Evolutionary conservation across 2,888 invertebrate species (phyloP), one percentile per base, ranked within the genome.

Genomic region (Chymomyza fuscimana): DNA sequence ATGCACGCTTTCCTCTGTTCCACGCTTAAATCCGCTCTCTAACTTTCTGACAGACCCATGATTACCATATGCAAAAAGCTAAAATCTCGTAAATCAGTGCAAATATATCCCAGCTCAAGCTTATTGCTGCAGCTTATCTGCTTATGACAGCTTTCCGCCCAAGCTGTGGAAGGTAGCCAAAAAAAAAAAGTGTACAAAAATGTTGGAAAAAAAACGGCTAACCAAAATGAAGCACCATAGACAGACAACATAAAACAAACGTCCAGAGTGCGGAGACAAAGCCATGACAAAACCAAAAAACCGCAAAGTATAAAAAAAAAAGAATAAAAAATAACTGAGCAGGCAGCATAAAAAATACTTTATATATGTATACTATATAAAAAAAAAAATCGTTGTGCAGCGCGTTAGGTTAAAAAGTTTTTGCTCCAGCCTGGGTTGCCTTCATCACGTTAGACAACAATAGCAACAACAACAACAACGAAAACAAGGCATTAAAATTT

Each of bases 71-170:
- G 86, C 89, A 88, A 87, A 46, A 86, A 80, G 72, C 73, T 86
- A 12, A 15, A 83, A 80, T 87, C 88, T 78, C 86, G 89, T 86
- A 86, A 86, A 86, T 86, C 86, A 86, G 89, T 77, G 89, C 83
- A 88, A 88, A 86, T 82, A 86, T 81, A 86, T 80, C 87, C 86
- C 72, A 74, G 86, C 81, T 83, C 81, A 72, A 74, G 91, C 90
- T 90, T 90, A 90, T 90, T 90, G 90, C 89, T 86, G 89, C 82
- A 82, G 90, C 90, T 90, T 90, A 90, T 90, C 90, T 90, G 91
- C 91, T 90, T 90, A 90, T 90, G 90, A 90, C 90, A 90, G 90
- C 90, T 90, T 90, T 90, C 87, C 89, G 90, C 87, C 83, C 81
- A 70, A 54, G 12, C 54, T 54, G 16, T 54, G 64, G 64, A 60